phyloP scores from a whole-genome alignment of 1,140 invertebrate genomes.

The Anadara kagoshimensis region DNA sequence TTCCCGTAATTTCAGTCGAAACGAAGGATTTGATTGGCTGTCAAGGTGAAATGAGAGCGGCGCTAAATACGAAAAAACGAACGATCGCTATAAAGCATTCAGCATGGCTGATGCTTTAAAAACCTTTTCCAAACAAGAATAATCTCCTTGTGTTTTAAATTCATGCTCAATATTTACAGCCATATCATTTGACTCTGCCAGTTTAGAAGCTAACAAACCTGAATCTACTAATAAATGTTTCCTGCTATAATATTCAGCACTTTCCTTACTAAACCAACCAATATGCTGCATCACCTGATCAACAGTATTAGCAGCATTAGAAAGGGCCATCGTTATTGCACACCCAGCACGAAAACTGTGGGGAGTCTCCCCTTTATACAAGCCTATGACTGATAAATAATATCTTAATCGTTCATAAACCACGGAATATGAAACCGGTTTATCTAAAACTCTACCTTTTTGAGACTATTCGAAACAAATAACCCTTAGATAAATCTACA shows the following conservation, averaged over 20 bases:
- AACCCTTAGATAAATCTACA: constrained; percentile 24
- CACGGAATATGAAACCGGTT: constrained; percentile 16
- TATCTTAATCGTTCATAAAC: constrained; percentile 22
- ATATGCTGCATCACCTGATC: constrained; percentile 33
- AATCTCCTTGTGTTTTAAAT: constrained; percentile 6
- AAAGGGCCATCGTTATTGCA: constrained; percentile 16
- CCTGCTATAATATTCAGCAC: constrained; percentile 34
- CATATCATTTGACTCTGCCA: constrained; percentile 5
- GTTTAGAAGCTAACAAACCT: constrained; percentile 14
- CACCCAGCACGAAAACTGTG: constrained; percentile 30
- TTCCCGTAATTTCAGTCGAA: too few species aligned
- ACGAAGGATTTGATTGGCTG: too few species aligned
- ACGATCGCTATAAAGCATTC: too few species aligned
- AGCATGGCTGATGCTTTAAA: too few species aligned
- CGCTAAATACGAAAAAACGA: too few species aligned
- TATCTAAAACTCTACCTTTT: constrained; percentile 19
- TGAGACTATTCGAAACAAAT: constrained; percentile 22
- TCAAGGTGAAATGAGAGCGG: too few species aligned
- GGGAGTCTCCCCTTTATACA: constrained; percentile 31
- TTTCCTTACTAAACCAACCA: constrained; percentile 22
- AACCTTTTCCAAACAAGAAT: constrained; percentile 4
- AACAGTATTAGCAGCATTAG: constrained; percentile 16
- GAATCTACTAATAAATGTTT: constrained; percentile 4
- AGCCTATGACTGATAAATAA: constrained; percentile 13
- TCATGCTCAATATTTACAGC: constrained; percentile 1